phyloP scores from a whole-genome alignment of 2,797 vertebrate genomes.

The Nasua narica region DNA sequence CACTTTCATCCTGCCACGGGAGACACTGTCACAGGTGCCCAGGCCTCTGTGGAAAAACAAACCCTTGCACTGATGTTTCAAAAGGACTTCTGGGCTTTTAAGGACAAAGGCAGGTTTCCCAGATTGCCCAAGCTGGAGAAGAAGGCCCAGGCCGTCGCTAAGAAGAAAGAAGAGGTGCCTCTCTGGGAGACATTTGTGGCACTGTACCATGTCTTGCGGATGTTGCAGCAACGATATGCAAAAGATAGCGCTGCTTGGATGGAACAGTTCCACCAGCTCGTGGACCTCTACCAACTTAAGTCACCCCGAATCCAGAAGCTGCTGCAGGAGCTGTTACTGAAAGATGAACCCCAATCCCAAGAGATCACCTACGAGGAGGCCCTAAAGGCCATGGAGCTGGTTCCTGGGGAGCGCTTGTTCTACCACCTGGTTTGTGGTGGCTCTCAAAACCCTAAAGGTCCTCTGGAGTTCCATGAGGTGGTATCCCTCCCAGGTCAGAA shows the following conservation, averaged over 20 bases:
- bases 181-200: conserved; percentile 68
- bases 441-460: not conserved
- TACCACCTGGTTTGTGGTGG: conserved; percentile 48
- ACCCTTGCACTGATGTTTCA: conserved; percentile 63
- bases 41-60: conserved; percentile 47
- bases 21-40: not conserved
- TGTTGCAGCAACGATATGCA: conserved; percentile 49
- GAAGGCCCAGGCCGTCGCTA: not conserved
- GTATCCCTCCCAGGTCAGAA: conserved; percentile 62
- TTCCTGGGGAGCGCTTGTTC: conserved; percentile 63
- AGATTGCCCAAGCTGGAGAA: conserved; percentile 59
- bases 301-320: conserved; percentile 64
- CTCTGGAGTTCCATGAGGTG: conserved; percentile 32
- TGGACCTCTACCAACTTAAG: conserved; percentile 69
- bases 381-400: not conserved
- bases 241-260: conserved; percentile 53
- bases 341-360: not conserved
- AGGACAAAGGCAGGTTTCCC: conserved; percentile 33
- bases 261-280: conserved; percentile 58
- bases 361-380: not conserved
- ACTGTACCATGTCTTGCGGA: conserved; percentile 67
- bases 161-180: conserved; percentile 25
- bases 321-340: conserved; percentile 59
- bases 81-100: conserved; percentile 56
- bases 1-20: not conserved